Conservation (phyloP, 2,888 invertebrate genomes). For the Rutpela maculata region DNA sequence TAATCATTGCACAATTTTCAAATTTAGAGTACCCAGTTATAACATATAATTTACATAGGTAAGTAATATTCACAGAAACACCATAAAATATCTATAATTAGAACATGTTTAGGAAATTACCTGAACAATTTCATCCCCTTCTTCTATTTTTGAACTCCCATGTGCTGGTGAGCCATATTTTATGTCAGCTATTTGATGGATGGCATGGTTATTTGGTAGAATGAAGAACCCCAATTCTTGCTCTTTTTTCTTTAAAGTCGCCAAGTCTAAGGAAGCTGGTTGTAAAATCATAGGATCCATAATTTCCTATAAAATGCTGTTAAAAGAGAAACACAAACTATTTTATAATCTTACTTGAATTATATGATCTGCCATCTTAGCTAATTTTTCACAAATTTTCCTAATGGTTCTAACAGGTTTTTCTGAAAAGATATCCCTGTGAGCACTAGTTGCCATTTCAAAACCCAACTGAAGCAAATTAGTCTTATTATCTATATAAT, state of each 20-base stretch:
- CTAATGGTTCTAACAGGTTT: slow-evolving; percentile 87
- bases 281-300: slow-evolving; percentile 93
- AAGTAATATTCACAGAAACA: background rate
- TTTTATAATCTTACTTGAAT: slow-evolving; percentile 80
- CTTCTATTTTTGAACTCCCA: slow-evolving; percentile 92
- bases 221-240: slow-evolving; percentile 94
- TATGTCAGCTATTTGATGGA: slow-evolving; percentile 90
- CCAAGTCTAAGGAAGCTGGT: slow-evolving; percentile 92
- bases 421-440: slow-evolving; percentile 92
- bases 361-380: slow-evolving; percentile 88
- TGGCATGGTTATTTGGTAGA: slow-evolving; percentile 88
- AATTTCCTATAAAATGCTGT: slow-evolving; percentile 78
- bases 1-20: too few species aligned
- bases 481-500: slow-evolving; percentile 83
- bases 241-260: slow-evolving; percentile 89
- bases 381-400: slow-evolving; percentile 84
- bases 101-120: slow-evolving; percentile 74
- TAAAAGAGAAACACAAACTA: background rate
- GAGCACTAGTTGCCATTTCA: slow-evolving; percentile 93
- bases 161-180: slow-evolving; percentile 95
- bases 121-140: slow-evolving; percentile 97
- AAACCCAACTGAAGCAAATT: slow-evolving; percentile 86
- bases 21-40: too few species aligned
- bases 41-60: too few species aligned
- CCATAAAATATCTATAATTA: slow-evolving; percentile 2